phyloP scores from a whole-genome alignment of 2,113 vertebrate species.

The Dryoscopus gambensis region DNA sequence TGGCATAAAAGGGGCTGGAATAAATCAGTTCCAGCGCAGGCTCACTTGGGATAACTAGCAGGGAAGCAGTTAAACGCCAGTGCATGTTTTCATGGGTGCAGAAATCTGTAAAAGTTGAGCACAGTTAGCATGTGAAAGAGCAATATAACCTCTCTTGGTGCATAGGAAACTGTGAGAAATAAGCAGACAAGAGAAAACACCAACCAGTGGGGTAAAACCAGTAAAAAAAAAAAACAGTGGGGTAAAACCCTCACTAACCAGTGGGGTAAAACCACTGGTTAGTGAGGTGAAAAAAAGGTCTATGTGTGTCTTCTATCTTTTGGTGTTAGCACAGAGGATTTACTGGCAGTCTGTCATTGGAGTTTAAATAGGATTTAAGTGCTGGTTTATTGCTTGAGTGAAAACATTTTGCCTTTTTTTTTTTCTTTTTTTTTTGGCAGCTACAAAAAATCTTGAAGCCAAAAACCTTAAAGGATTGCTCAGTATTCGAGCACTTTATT shows the following conservation, averaged over 20 bases:
- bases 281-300: neutral
- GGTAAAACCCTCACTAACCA: neutral
- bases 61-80: neutral
- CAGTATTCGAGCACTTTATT: conserved; percentile 1
- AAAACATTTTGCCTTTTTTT: conserved; percentile 51
- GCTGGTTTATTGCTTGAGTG: conserved; percentile 11
- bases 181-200: neutral
- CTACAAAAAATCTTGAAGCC: neutral
- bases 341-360: neutral
- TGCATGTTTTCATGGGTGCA: neutral
- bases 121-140: neutral
- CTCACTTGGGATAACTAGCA: neutral
- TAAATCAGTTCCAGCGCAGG: neutral
- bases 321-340: neutral
- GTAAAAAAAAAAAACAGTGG: neutral
- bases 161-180: neutral
- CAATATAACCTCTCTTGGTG: neutral
- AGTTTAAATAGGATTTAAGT: conserved; percentile 27
- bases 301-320: neutral
- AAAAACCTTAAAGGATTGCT: neutral
- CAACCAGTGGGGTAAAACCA: neutral
- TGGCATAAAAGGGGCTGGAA: neutral
- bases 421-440: neutral
- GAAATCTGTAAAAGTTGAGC: neutral
- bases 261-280: neutral